Evolutionary conservation across 2,113 vertebrate genomes (phyloP), one percentile per base, ranked within the genome.

Genomic region (Beaufortia kweichowensis): DNA sequence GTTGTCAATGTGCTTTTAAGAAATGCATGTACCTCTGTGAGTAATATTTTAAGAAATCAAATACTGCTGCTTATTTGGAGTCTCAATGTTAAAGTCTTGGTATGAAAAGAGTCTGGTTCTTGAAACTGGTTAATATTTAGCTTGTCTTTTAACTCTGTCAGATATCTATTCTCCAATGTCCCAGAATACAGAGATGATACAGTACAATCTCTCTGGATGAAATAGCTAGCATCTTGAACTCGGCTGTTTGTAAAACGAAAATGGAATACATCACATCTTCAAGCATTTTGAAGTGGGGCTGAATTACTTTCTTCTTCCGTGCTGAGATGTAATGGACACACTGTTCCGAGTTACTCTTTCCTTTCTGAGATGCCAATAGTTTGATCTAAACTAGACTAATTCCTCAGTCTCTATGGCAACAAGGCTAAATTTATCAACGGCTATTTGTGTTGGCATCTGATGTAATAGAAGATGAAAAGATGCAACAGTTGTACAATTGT

Each of bases 401-500:
- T 31, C 10, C 26, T 28, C 41, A 48, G 48, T 70, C 29, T 55
- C 67, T 55, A 56, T 70, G n/a, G 67, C 29, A 70, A 55, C 48
- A 23, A 56, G 29, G 67, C 67, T 70, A 55, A 35, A 33, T 24
- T 35, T 24, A 56, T 35, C n/a, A 24, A 23, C 15, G n/a, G 48
- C 66, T 69, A 17, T 70, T 23, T 70, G 67, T 64, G 76, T 57
- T 78, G 35, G 28, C 12, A 61, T 57, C 41, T 66, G 43, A 80
- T 80, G 24, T 56, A 76, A 70, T 7, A 35, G 56, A 24, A 11
- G 15, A 23, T 21, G 31, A 56, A 71, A 24, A 67, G 29, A 77
- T 24, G 23, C 57, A 65, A 72, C 23, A 70, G 35, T 10, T 9
- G 33, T 39, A 15, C 17, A 3, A 23, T 59, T 31, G n/a, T 33